phyloP scores from a whole-genome alignment of 2,797 vertebrate genomes.

The Thamnophis elegans region DNA sequence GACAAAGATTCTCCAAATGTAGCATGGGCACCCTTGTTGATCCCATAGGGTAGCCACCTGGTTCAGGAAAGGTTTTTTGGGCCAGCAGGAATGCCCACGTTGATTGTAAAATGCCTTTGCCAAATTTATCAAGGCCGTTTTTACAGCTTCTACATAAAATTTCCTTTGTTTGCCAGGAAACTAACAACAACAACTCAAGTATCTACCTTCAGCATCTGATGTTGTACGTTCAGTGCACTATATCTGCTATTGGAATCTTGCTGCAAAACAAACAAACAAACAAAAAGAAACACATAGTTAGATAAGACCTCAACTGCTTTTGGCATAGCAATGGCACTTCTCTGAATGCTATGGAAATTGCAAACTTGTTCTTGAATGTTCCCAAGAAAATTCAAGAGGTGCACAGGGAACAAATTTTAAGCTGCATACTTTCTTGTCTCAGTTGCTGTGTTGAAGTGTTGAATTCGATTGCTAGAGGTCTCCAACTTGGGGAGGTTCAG shows the following conservation, averaged over 20 bases:
- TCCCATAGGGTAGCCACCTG: background rate
- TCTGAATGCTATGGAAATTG: fast-evolving
- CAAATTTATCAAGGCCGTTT: background rate
- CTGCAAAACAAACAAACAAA: conserved; percentile 70
- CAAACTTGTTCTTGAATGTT: background rate
- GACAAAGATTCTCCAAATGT: background rate
- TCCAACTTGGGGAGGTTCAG: background rate
- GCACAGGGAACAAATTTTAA: background rate
- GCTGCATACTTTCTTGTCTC: background rate
- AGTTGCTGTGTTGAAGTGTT: background rate
- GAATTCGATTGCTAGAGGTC: background rate
- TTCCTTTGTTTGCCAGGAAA: background rate
- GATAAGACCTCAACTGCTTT: background rate
- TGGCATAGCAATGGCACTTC: fast-evolving
- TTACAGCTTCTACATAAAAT: background rate
- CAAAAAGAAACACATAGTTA: background rate
- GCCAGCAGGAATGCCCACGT: background rate
- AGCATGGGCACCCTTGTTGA: background rate
- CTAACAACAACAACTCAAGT: background rate
- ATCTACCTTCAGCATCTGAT: conserved; percentile 95
- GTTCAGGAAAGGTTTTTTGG: background rate
- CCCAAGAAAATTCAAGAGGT: too few species aligned
- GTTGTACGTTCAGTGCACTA: conserved; percentile 91
- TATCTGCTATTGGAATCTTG: conserved; percentile 87
- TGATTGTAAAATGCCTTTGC: background rate